Percentiles rank a stretch among this genome's conserved stretches.
phyloP scores from a whole-genome alignment of 1,140 invertebrate species.

The Panulirus ornatus region DNA sequence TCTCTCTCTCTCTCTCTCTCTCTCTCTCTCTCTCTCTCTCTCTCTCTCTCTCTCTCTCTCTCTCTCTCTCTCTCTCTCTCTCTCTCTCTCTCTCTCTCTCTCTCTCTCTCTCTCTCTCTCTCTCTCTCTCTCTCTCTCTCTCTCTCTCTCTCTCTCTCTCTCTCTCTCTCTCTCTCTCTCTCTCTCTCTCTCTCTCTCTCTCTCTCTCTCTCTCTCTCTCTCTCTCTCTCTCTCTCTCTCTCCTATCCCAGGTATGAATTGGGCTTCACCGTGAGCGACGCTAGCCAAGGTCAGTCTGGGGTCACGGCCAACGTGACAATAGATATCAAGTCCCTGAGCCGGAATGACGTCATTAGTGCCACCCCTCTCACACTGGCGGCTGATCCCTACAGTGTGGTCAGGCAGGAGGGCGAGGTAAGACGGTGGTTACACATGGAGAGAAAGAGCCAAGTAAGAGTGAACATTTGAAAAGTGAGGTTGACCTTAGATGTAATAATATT shows the following conservation, averaged over 20 bases:
- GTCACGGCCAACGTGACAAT: conserved; percentile 42
- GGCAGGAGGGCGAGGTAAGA: background rate
- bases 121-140: background rate
- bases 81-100: background rate
- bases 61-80: background rate
- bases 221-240: background rate
- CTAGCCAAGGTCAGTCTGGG: conserved; percentile 32
- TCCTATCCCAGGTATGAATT: conserved; percentile 19
- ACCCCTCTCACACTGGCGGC: conserved; percentile 34
- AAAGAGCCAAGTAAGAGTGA: background rate
- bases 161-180: too few species aligned
- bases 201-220: background rate
- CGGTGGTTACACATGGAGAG: too few species aligned
- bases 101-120: background rate
- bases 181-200: background rate
- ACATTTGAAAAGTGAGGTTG: background rate
- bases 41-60: too few species aligned
- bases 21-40: too few species aligned
- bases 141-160: too few species aligned
- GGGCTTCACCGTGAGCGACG: conserved; percentile 40
- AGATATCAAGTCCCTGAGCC: conserved; percentile 28
- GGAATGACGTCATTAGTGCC: conserved; percentile 1
- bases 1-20: too few species aligned
- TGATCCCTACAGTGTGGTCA: conserved; percentile 13
- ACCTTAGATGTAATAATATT: background rate